Base-by-base conservation (phyloP, 2,888 invertebrate species). In the Phlogophora meticulosa region DNA sequence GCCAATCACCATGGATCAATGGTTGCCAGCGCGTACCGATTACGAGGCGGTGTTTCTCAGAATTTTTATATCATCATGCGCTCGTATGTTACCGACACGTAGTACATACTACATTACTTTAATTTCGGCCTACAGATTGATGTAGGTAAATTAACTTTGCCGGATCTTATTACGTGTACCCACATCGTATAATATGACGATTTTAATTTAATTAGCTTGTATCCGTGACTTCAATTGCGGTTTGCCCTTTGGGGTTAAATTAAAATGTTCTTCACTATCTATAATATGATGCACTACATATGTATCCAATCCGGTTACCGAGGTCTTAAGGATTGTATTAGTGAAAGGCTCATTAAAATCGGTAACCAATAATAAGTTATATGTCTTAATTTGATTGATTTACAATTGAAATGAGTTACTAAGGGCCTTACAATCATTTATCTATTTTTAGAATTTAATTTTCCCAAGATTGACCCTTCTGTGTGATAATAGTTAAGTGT, bases 1-100 rank as follows among this genome's bases (percentile, higher is more conserved):
- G 53, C 69, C 81, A 75, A 69, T 80, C 75, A 68, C 75, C 83
- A 78, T 72, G 70, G 73, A 79, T 80, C 76, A 82, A 72, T 72
- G 57, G 81, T 61, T 71, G 48, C 45, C 59, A 58, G 63, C 57
- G 53, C 38, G 59, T 59, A 63, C 56, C 65, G 83, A 82, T 82
- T 81, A 81, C 65, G 55, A 65, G 49, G 61, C 78, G 80, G 70
- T 42, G 46, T 78, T 81, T 82, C 78, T 72, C 58, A 64, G 78
- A 82, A 76, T 56, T 57, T 75, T 78, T 78, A 80, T 76, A 82
- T 71, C 65, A 71, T 78, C 72, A 65, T 68, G 36, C 45, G 53
- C 61, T 69, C 59, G 65, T 76, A 76, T 62, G 74, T 80, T 82
- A 74, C 77, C 77, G 64, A 71, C 62, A 61, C 60, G 74, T 67